Evolutionary conservation across 30 jellyfish, hydroid and myxozoan species (phyloP).

Genomic region (Hydra vulgaris): DNA sequence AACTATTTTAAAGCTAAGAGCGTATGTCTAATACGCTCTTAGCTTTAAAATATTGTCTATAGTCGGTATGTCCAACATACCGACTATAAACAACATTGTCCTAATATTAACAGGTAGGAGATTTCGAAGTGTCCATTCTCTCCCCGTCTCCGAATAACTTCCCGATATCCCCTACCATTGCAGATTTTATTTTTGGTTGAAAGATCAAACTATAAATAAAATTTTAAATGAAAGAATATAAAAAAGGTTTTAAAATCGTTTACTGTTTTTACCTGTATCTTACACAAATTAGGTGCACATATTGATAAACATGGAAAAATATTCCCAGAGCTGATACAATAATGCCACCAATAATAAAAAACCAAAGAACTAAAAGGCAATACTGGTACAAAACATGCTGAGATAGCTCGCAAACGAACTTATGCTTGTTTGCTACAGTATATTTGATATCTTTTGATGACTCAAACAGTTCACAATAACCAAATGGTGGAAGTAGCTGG

Average conservation of each 20-base stretch:
- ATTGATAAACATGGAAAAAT: neutral
- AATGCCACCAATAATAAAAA: neutral
- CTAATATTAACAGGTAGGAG: no score
- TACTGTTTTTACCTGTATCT: no score
- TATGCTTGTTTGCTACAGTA: conserved; percentile 1
- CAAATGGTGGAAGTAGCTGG: conserved; percentile 30
- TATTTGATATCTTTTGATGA: neutral
- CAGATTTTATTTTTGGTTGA: no score
- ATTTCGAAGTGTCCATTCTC: no score
- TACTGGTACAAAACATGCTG: conserved; percentile 21
- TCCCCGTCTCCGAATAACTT: no score
- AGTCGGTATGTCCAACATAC: no score
- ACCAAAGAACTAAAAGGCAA: conserved; percentile 16
- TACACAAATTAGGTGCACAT: conserved; percentile 1
- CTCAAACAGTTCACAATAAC: conserved; percentile 16
- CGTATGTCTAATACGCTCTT: neutral
- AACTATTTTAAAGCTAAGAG: neutral
- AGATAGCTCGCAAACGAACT: conserved; percentile 19
- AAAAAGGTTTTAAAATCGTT: no score
- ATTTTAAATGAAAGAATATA: no score
- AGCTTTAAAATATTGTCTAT: no score
- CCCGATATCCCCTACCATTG: no score
- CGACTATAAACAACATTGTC: no score
- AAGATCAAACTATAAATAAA: no score
- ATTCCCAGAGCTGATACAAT: conserved; percentile 7